Evolutionary conservation across 2,888 invertebrate genomes (phyloP), one percentile per base, ranked within the genome.

Genomic region (Hypsopygia costalis): DNA sequence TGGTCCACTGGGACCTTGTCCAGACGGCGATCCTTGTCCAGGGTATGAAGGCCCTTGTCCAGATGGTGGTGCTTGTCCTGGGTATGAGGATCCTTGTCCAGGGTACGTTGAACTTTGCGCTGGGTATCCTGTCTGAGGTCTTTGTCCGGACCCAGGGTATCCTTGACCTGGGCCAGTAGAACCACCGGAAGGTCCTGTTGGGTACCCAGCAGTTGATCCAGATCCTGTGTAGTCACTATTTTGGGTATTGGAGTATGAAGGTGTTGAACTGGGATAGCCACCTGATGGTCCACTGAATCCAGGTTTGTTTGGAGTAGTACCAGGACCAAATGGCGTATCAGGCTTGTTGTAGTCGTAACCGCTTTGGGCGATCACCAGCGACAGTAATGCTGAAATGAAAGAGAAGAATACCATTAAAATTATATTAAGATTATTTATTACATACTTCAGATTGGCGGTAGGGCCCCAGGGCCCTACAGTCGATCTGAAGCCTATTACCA

Each of bases 301-400:
- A 1, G 81, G 75, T 11, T 70, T 62, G 37, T 52, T 69, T 0
- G 80, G 62, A 3, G 81, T 64, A 1, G 75, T 66, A 8, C 71
- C 69, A 22, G 73, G 61, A 8, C 82, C 80, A 52, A 93, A 90
- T 0, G 92, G 92, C 55, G 91, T 90, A 36, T 90, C 89, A 5
- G 94, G 95, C 46, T 92, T 90, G 49, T 92, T 92, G 77, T 95
- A 95, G 49, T 91, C 92, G 68, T 95, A 95, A 11, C 95, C 94
- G 64, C 90, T 91, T 86, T 95, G 94, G 28, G 82, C 82, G 34
- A 66, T 57, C 31, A 68, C 66, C 47, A 71, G 44, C 45, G 80
- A 76, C 69, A 87, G 73, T 61, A 87, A 55, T 55, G 77, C 87
- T 87, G 82, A 36, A 83, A 82, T 49, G 48, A 47, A 53, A 57